Base-by-base conservation (phyloP, 53 echinoderm and acorn worm species). In the Actinopyga echinites region DNA sequence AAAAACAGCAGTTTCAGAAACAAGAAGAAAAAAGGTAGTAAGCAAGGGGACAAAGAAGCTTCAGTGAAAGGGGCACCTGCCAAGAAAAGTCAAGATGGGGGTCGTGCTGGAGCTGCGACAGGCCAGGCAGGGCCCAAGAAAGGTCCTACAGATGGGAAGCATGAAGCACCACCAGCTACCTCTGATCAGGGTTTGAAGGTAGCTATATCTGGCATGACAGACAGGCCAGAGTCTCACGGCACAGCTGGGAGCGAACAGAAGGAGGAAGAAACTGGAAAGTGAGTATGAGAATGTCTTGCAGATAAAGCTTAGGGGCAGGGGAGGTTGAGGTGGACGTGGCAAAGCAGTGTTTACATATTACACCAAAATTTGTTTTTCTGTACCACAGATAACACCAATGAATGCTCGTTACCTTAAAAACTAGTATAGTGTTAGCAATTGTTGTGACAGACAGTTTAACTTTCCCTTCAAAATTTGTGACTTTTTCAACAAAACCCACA, bases 161-260 rank as follows among this genome's bases (percentile, higher is more conserved):
- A 93, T 57, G 93, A 93, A 37, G 78, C 90, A 35, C 86, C 88
- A 35, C 37, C 79, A 25, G 83, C 79, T 21, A 79, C 89, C 33
- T 99, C 99, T 11, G 99, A 99, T 42, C 99, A 99, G 42, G 92
- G 90, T 57, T 60, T 99, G 60, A 99, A 94, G 68, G 94, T 87
- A 3, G 89, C 88, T 21, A 84, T 75, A 53, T 99, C 99, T 1
- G 89, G 80, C 9, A 86, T 89, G 44, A 92, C 68, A 15, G 99
- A 99, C 40, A 84, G 99, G 57, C 99, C 99, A 19, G 99, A 99
- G 80, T 99, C 99, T 8, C 99, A 95, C 32, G 97, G 97, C 37
- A 96, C 97, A 38, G 99, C 94, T 0, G 99, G 99, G 36, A 99
- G 99, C 56, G 99, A 99, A 59, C 84, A 90, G 13, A 90, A 90